Evolutionary conservation across 2,888 invertebrate genomes (phyloP).

Genomic region (Bhutanitis thaidina): DNA sequence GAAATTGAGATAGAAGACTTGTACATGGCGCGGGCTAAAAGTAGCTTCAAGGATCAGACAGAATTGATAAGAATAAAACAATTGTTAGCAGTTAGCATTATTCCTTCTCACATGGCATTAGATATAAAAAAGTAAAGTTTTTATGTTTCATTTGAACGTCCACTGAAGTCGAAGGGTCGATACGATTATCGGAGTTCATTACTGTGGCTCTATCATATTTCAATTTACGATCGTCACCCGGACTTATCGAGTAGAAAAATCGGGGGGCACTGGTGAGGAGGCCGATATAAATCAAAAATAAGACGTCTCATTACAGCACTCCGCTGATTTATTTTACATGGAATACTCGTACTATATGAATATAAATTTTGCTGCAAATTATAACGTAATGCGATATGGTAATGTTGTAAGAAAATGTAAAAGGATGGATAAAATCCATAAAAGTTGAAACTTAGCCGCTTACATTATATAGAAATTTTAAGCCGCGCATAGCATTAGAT

Average conservation of each 20-base stretch:
- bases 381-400: slow-evolving; percentile 8
- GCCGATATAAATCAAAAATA: slow-evolving; percentile 69
- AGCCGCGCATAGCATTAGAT: slow-evolving; percentile 67
- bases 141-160: neutral
- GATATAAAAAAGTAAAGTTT: neutral
- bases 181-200: slow-evolving; percentile 67
- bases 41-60: slow-evolving; percentile 27
- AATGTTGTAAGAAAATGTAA: slow-evolving; percentile 23
- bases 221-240: slow-evolving; percentile 77
- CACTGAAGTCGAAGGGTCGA: slow-evolving; percentile 46
- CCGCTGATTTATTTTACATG: slow-evolving; percentile 42
- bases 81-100: neutral
- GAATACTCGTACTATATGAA: slow-evolving; percentile 22
- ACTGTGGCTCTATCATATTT: slow-evolving; percentile 78
- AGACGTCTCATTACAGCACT: slow-evolving; percentile 67
- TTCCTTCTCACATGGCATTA: neutral
- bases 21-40: slow-evolving; percentile 51
- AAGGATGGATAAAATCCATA: slow-evolving; percentile 44
- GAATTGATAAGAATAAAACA: slow-evolving; percentile 14
- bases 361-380: slow-evolving; percentile 3
- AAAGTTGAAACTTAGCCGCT: slow-evolving; percentile 53
- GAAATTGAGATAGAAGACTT: slow-evolving; percentile 77
- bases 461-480: slow-evolving; percentile 70
- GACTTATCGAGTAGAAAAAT: slow-evolving; percentile 76
- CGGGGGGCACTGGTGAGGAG: slow-evolving; percentile 51